These are phyloP conservation scores for Suricata suricatta DNA, from an alignment of 2,113 vertebrate species.

Conservation along the genomic window DNA sequence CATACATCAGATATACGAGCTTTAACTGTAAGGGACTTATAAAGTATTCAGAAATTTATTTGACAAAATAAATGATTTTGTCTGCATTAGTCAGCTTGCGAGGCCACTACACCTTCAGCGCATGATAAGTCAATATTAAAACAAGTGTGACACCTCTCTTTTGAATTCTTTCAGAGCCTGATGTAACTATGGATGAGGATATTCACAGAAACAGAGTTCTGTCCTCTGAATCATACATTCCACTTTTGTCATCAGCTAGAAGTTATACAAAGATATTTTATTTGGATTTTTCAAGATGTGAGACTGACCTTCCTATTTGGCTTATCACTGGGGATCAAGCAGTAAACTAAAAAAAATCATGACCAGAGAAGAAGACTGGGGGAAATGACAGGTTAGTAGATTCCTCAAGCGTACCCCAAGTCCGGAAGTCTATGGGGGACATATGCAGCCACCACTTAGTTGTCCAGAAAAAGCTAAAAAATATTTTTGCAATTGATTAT, in stretches of 20 bases:
- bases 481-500: not conserved
- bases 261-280: not conserved
- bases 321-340: not conserved
- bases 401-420: not conserved
- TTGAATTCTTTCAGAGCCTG: conserved; percentile 10
- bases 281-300: not conserved
- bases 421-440: not conserved
- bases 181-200: not conserved
- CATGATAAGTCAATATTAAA: not conserved
- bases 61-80: not conserved
- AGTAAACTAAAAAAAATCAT: not conserved
- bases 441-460: not conserved
- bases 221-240: not conserved
- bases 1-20: not conserved
- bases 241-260: not conserved
- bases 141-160: not conserved
- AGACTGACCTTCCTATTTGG: not conserved
- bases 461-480: not conserved
- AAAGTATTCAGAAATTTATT: not conserved
- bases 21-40: not conserved
- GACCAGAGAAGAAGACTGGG: not conserved
- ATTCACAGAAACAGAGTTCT: not conserved
- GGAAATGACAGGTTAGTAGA: not conserved
- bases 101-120: not conserved
- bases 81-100: not conserved